Conservation (phyloP, 2,888 invertebrate species). For the Caenorhabditis sulstoni region DNA sequence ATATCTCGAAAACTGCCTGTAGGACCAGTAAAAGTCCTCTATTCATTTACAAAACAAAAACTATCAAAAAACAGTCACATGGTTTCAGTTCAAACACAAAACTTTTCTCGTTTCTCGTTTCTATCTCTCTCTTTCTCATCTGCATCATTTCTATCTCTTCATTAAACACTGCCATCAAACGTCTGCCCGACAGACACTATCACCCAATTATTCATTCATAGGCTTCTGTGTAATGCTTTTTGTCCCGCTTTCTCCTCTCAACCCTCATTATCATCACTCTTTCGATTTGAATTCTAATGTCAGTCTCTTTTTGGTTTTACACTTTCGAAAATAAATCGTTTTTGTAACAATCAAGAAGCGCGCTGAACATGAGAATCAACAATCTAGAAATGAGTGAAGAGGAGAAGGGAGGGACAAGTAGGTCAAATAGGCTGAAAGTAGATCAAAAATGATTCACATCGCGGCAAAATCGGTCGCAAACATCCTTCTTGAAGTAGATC, state of each 20-base stretch:
- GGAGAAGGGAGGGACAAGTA: not conserved
- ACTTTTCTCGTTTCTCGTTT: not conserved
- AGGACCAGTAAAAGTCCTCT: conserved; percentile 9
- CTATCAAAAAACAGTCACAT: too few relatives aligned
- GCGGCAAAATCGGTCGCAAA: too few relatives aligned
- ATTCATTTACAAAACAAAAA: not conserved
- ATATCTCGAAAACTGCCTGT: not conserved
- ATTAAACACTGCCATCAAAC: conserved; percentile 5
- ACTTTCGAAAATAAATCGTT: conserved; percentile 51
- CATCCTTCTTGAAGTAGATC: too few relatives aligned
- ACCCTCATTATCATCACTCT: not conserved
- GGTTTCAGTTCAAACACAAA: conserved; percentile 23
- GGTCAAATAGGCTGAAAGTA: not conserved
- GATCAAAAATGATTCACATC: too few relatives aligned
- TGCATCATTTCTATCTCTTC: too few relatives aligned
- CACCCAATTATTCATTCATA: conserved; percentile 6
- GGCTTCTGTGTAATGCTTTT: not conserved
- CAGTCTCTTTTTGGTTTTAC: conserved; percentile 46
- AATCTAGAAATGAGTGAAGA: too few relatives aligned
- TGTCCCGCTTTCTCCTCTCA: too few relatives aligned
- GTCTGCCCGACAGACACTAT: not conserved
- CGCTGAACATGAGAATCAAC: conserved; percentile 19
- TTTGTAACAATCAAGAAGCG: conserved; percentile 34
- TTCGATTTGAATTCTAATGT: conserved; percentile 26
- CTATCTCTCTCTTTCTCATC: not conserved